Percentiles rank a stretch among this genome's conserved stretches.
These are phyloP conservation scores for Hydroisotoma schaefferi DNA, from an alignment of 2,888 invertebrate species.

Conservation along the genomic window DNA sequence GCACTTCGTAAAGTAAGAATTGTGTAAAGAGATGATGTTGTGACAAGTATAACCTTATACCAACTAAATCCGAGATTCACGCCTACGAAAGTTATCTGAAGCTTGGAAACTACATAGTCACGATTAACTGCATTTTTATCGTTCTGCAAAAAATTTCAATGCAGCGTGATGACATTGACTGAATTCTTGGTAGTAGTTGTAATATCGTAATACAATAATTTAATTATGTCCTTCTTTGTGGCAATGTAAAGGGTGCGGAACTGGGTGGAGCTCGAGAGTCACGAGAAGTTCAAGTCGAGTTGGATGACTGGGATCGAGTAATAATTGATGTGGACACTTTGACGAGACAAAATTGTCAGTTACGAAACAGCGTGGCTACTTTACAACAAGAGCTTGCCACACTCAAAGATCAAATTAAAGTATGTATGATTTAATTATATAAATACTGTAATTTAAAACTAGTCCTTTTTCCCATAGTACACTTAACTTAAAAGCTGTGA, in stretches of 20 bases:
- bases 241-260: conserved; percentile 41
- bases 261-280: conserved; percentile 46
- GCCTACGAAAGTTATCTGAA: too few species aligned
- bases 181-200: not conserved
- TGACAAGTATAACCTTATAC: too few species aligned
- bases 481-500: too few species aligned
- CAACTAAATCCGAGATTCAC: too few species aligned
- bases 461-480: not conserved
- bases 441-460: not conserved
- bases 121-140: not conserved
- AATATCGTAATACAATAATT: not conserved
- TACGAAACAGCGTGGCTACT: conserved; percentile 46
- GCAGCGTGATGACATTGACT: too few species aligned
- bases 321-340: conserved; percentile 46
- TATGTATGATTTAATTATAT: too few species aligned
- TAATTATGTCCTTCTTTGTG: conserved; percentile 1
- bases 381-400: conserved; percentile 48
- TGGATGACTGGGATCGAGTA: conserved; percentile 47
- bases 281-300: conserved; percentile 43
- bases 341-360: conserved; percentile 46
- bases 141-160: too few species aligned
- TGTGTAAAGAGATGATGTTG: too few species aligned
- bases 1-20: conserved; percentile 55
- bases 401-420: conserved; percentile 46
- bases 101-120: not conserved